phyloP scores from a whole-genome alignment of 2,113 vertebrate species.

The Ictalurus punctatus region DNA sequence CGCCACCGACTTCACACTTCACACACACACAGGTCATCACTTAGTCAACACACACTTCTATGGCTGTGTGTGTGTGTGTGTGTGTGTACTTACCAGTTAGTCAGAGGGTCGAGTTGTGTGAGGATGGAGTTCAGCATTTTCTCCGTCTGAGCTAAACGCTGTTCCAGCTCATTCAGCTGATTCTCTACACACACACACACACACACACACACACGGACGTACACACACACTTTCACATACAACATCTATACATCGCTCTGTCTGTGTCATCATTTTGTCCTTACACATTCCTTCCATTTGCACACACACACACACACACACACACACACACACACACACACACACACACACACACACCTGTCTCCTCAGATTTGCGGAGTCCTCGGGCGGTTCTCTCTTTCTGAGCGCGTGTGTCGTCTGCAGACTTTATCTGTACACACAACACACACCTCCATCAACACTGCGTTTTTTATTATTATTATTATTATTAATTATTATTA shows the following conservation, averaged over 20 bases:
- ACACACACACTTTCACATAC: not conserved
- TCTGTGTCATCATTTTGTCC: not conserved
- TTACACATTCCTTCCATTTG: not conserved
- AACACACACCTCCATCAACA: not conserved
- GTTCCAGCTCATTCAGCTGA: constrained; percentile 85
- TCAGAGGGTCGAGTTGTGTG: constrained; percentile 86
- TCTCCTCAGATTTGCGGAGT: constrained; percentile 79
- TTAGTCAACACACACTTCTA: not conserved
- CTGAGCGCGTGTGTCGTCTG: constrained; percentile 72
- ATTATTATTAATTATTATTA: not conserved
- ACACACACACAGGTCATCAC: constrained; percentile 15
- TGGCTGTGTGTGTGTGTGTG: not conserved
- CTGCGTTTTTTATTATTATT: not conserved
- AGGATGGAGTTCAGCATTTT: constrained; percentile 90
- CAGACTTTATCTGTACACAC: constrained; percentile 76
- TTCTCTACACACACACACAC: constrained; percentile 70
- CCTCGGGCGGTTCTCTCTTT: constrained; percentile 73
- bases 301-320: too few relatives aligned
- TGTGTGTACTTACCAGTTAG: constrained; percentile 80
- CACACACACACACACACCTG: constrained; percentile 68
- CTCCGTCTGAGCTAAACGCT: constrained; percentile 84
- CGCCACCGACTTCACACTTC: constrained; percentile 84
- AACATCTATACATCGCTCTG: not conserved
- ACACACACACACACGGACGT: constrained; percentile 31
- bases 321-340: constrained; percentile 68